Evolutionary conservation across 2,797 vertebrate genomes (phyloP).

Genomic region (Orientallactaga sibirica): DNA sequence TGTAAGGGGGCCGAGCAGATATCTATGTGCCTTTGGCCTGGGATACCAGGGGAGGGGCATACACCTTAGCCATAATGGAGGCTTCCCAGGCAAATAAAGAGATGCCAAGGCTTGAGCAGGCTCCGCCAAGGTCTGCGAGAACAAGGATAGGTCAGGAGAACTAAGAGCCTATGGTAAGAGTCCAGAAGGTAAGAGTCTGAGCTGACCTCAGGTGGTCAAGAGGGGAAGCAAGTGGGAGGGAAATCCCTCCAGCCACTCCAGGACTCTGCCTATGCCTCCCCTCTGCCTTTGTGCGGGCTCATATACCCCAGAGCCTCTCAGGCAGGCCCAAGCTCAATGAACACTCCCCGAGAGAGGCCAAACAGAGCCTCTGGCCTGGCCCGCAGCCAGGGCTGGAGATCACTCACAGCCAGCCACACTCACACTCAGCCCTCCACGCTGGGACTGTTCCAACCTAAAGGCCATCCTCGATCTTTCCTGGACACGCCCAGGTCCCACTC

Average conservation of each 20-base stretch:
- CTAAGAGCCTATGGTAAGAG: neutral
- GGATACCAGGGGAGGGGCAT: neutral
- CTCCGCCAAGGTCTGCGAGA: neutral
- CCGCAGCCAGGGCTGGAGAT: neutral
- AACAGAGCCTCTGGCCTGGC: neutral
- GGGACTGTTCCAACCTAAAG: neutral
- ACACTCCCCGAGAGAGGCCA: neutral
- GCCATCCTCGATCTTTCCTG: neutral
- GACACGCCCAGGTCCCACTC: neutral
- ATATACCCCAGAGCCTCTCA: neutral
- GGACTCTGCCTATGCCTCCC: neutral
- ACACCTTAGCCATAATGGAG: neutral
- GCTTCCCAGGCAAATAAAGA: neutral
- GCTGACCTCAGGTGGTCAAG: neutral
- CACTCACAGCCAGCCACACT: neutral
- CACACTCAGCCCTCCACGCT: neutral
- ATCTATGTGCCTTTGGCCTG: neutral
- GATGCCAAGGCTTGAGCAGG: neutral
- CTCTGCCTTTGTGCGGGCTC: neutral
- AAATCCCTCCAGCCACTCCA: neutral
- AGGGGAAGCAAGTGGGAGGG: neutral
- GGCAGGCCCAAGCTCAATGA: neutral
- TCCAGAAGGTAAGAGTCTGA: neutral
- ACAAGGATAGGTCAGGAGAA: neutral
- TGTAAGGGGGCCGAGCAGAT: too few relatives aligned